Conservation (phyloP, 2,888 invertebrate genomes). For the Trilocha varians region DNA sequence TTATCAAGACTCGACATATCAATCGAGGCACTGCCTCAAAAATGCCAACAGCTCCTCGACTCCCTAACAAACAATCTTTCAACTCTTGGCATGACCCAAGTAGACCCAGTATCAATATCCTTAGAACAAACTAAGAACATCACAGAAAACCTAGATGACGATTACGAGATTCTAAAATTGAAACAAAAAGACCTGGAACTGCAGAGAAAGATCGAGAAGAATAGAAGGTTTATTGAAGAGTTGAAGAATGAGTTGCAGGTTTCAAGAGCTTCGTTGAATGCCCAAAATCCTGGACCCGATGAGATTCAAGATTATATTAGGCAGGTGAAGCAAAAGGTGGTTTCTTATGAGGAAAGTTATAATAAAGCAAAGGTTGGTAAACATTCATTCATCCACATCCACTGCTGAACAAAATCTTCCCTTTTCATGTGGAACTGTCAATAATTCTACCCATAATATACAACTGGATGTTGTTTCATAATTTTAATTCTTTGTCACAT, state of each 20-base stretch:
- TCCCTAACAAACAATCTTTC: slow-evolving; percentile 29
- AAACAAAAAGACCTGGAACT: slow-evolving; percentile 46
- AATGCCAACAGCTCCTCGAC: slow-evolving; percentile 38
- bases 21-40: slow-evolving; percentile 44
- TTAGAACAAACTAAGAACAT: slow-evolving; percentile 34
- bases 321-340: slow-evolving; percentile 50
- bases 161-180: slow-evolving; percentile 49
- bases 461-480: no score
- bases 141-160: slow-evolving; percentile 37
- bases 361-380: slow-evolving; percentile 46
- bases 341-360: slow-evolving; percentile 52
- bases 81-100: slow-evolving; percentile 25
- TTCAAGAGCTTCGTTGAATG: slow-evolving; percentile 33
- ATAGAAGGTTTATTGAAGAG: slow-evolving; percentile 39
- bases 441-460: no score
- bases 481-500: no score
- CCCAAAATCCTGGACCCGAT: slow-evolving; percentile 42
- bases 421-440: no score
- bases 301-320: slow-evolving; percentile 48
- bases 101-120: slow-evolving; percentile 43
- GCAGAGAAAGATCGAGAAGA: slow-evolving; percentile 48
- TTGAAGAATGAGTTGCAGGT: slow-evolving; percentile 39
- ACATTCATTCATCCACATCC: no score
- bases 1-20: slow-evolving; percentile 42
- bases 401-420: no score